phyloP scores from a whole-genome alignment of 2,888 invertebrate species.

The Ophion costatus region DNA sequence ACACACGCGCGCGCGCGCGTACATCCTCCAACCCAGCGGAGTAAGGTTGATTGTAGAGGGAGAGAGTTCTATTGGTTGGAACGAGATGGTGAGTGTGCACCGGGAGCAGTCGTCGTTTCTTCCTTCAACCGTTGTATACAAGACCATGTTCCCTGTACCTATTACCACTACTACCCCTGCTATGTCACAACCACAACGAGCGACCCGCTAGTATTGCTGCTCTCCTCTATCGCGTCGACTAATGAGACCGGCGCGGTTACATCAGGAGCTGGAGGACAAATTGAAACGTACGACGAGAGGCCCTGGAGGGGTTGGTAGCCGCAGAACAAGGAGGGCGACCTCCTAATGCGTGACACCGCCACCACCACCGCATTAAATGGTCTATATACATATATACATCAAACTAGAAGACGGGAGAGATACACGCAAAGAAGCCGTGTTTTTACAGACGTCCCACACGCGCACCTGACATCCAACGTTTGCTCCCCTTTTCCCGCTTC shows the following conservation, averaged over 20 bases:
- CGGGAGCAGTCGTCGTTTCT: conserved; percentile 53
- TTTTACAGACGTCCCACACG: not conserved
- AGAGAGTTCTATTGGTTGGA: conserved; percentile 67
- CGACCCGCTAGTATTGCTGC: conserved; percentile 19
- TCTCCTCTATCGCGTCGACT: conserved; percentile 70
- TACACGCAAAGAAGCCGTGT: conserved; percentile 27
- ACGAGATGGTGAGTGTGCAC: conserved; percentile 55
- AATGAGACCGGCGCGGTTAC: conserved; percentile 82
- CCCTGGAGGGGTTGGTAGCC: conserved; percentile 75
- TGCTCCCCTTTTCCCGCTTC: conserved; percentile 47
- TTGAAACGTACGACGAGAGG: conserved; percentile 81
- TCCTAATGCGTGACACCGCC: conserved; percentile 76
- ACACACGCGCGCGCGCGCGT: not conserved
- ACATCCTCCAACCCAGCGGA: conserved; percentile 47
- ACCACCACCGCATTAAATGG: conserved; percentile 58
- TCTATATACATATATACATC: not conserved
- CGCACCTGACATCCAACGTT: conserved; percentile 60
- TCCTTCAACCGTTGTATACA: conserved; percentile 48
- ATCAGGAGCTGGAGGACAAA: conserved; percentile 81
- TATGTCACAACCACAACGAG: conserved; percentile 24
- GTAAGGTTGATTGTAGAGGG: conserved; percentile 80
- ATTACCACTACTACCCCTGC: conserved; percentile 41
- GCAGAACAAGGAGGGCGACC: conserved; percentile 73
- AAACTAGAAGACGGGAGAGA: not conserved
- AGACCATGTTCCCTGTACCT: conserved; percentile 46